A percentile compares a stretch with the other conserved stretches of the same genome.
phyloP scores from a whole-genome alignment of 1,140 invertebrate species.

The Drosophila serrata region DNA sequence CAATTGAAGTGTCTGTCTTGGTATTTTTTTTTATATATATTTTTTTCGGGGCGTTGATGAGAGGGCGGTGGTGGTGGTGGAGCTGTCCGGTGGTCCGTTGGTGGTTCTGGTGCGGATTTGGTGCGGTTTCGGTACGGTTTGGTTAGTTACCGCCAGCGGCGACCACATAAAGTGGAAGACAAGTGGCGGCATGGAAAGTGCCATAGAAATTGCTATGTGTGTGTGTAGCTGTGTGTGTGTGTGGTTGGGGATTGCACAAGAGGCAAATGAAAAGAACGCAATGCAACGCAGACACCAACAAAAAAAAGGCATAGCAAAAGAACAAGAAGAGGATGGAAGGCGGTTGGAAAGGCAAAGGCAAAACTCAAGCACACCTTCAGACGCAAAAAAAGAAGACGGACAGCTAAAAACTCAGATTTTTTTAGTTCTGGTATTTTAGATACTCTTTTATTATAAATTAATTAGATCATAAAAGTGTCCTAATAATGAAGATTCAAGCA shows the following conservation, averaged over 20 bases:
- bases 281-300: constrained; percentile 75
- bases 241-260: constrained; percentile 71
- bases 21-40: constrained; percentile 9
- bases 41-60: constrained; percentile 33
- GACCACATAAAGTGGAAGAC: constrained; percentile 80
- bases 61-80: constrained; percentile 3
- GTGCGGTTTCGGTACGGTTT: constrained; percentile 26
- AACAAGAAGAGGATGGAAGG: constrained; percentile 30
- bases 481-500: not conserved
- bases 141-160: constrained; percentile 59
- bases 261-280: constrained; percentile 73
- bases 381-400: constrained; percentile 57
- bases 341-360: constrained; percentile 36
- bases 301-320: constrained; percentile 48
- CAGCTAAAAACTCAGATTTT: not conserved
- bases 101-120: constrained; percentile 28
- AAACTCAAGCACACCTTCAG: constrained; percentile 76
- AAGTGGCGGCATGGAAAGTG: constrained; percentile 80
- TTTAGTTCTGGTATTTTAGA: not conserved
- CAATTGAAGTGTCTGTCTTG: constrained; percentile 79
- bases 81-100: constrained; percentile 3
- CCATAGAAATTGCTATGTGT: constrained; percentile 69
- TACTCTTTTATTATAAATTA: not conserved
- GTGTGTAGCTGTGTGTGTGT: constrained; percentile 25
- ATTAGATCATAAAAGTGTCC: too few species aligned